Evolutionary conservation across 2,797 vertebrate genomes (phyloP).

Genomic region (Darevskia nairensis): DNA sequence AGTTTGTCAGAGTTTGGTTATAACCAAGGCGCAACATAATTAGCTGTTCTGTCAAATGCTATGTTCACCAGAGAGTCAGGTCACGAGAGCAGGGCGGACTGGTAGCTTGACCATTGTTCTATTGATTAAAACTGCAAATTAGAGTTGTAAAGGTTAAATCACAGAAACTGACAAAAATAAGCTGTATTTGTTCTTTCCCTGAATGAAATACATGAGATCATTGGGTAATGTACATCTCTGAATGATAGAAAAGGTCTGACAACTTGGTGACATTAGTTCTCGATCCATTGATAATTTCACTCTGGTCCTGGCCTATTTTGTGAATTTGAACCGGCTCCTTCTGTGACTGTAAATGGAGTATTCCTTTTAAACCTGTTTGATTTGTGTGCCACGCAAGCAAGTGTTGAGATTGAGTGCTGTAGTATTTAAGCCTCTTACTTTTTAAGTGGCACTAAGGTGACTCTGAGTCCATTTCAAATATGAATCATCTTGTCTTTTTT

Average conservation of each 20-base stretch:
- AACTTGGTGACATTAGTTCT: not conserved
- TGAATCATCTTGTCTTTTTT: not conserved
- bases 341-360: not conserved
- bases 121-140: not conserved
- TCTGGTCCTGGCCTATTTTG: not conserved
- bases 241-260: not conserved
- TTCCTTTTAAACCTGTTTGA: not conserved
- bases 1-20: not conserved
- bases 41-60: not conserved
- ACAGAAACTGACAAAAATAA: not conserved
- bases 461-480: not conserved
- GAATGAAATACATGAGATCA: not conserved
- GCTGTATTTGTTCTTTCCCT: not conserved
- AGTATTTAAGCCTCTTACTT: not conserved
- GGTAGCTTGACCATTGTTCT: not conserved
- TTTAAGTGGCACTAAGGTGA: not conserved
- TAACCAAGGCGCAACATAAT: not conserved
- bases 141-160: not conserved
- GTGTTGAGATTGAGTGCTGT: not conserved
- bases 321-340: not conserved
- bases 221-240: not conserved
- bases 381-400: not conserved
- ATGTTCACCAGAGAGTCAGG: not conserved
- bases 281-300: not conserved
- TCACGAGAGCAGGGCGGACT: not conserved